These are phyloP conservation scores for Drosophila incognita DNA, from an alignment of 2,888 invertebrate species.

Conservation along the genomic window DNA sequence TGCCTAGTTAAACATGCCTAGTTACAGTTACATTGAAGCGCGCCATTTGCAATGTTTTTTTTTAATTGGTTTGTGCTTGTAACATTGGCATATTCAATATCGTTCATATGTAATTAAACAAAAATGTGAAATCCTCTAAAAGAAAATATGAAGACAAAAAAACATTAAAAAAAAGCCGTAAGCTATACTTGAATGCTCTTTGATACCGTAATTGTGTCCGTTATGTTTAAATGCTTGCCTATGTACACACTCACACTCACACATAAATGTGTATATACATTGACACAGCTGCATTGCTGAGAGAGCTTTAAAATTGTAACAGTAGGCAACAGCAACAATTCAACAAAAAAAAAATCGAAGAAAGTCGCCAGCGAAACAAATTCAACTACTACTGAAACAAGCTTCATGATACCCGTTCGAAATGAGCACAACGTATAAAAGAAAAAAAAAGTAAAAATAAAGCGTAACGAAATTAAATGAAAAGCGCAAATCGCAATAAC, in stretches of 20 bases:
- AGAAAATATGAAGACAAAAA: conserved; percentile 38
- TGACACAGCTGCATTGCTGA: conserved; percentile 65
- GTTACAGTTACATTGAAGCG: conserved; percentile 61
- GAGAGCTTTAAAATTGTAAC: conserved; percentile 74
- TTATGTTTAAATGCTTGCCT: conserved; percentile 75
- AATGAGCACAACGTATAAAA: conserved; percentile 68
- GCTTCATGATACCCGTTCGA: conserved; percentile 68
- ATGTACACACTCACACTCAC: conserved; percentile 40
- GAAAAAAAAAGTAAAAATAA: conserved; percentile 44
- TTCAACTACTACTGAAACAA: conserved; percentile 65
- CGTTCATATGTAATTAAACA: conserved; percentile 40
- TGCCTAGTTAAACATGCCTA: conserved; percentile 38
- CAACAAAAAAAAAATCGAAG: conserved; percentile 66
- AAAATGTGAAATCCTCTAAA: conserved; percentile 63
- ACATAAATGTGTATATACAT: conserved; percentile 38
- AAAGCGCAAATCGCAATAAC: conserved; percentile 69
- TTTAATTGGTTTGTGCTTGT: conserved; percentile 3
- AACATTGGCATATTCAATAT: conserved; percentile 10
- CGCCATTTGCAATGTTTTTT: conserved; percentile 41
- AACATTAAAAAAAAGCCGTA: conserved; percentile 50
- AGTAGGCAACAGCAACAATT: conserved; percentile 48
- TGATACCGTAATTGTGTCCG: conserved; percentile 76
- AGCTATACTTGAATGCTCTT: conserved; percentile 69
- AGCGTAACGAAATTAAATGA: conserved; percentile 75
- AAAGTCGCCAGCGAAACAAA: conserved; percentile 70